Percentiles rank a stretch among this genome's conserved stretches.
Conservation (phyloP, 2,888 invertebrate species). For the Rotaria magnacalcarata region DNA sequence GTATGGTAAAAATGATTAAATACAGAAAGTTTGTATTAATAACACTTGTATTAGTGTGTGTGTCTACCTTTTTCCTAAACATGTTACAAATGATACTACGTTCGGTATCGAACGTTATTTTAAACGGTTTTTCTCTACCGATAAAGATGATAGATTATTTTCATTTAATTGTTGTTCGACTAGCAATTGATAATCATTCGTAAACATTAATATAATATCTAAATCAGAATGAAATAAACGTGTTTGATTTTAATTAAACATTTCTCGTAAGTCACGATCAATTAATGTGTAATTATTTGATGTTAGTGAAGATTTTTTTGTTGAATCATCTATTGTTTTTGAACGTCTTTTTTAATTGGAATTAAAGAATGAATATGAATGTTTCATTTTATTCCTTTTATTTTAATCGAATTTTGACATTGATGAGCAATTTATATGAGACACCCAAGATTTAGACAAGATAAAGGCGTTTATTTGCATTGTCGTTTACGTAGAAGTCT, state of each 20-base stretch:
- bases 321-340: background rate
- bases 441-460: background rate
- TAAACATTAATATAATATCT: conserved; percentile 9
- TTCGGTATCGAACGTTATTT: conserved; percentile 9
- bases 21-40: background rate
- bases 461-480: background rate
- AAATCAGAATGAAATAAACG: conserved; percentile 14
- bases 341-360: background rate
- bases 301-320: background rate
- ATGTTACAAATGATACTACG: background rate
- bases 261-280: background rate
- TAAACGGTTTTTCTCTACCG: background rate
- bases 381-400: background rate
- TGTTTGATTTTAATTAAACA: background rate
- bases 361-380: background rate
- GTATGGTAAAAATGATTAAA: too few relatives aligned
- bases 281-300: background rate
- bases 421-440: background rate
- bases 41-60: background rate
- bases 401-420: too few relatives aligned
- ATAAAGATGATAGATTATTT: background rate
- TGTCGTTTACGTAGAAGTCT: conserved; percentile 34
- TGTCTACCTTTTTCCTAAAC: background rate
- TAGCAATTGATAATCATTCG: background rate
- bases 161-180: background rate